phyloP scores from a whole-genome alignment of 2,888 invertebrate species.

The Zaprionus bogoriensis region DNA sequence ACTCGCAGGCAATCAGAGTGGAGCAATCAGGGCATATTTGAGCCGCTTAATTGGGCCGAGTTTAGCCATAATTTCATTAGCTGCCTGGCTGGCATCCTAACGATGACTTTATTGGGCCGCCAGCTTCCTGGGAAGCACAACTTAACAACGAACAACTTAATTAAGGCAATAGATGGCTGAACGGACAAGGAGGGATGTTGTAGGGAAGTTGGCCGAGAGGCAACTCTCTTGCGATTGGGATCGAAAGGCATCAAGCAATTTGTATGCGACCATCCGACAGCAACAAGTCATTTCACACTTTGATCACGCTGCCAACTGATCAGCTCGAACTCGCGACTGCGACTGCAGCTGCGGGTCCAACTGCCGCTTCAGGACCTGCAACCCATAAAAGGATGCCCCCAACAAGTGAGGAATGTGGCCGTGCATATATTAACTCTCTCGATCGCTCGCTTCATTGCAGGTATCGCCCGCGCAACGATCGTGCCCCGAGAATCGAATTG shows the following conservation, averaged over 20 bases:
- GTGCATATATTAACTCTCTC: constrained; percentile 71
- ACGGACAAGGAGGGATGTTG: neutral
- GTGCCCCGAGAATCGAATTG: neutral
- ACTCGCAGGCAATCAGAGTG: constrained; percentile 5
- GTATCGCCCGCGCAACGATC: constrained; percentile 43
- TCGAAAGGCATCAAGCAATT: constrained; percentile 81
- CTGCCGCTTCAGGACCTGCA: neutral
- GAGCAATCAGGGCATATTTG: neutral
- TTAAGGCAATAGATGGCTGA: constrained; percentile 57
- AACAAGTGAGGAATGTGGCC: constrained; percentile 1
- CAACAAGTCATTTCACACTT: constrained; percentile 81
- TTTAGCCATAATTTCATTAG: constrained; percentile 62
- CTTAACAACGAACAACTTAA: constrained; percentile 78
- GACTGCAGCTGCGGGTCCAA: constrained; percentile 32
- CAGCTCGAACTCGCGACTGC: constrained; percentile 41
- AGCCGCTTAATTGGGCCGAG: constrained; percentile 22
- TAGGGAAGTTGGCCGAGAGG: neutral
- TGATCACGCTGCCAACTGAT: constrained; percentile 74
- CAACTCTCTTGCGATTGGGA: constrained; percentile 39
- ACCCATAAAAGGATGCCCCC: neutral
- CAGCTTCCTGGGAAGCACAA: constrained; percentile 47
- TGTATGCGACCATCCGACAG: constrained; percentile 75
- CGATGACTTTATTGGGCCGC: constrained; percentile 40
- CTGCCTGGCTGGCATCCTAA: constrained; percentile 29
- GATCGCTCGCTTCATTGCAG: neutral